Percentiles rank a stretch among this genome's conserved stretches.
Evolutionary conservation across 2,888 invertebrate species (phyloP).

Genomic region (Cataglyphis rosenhaueri): DNA sequence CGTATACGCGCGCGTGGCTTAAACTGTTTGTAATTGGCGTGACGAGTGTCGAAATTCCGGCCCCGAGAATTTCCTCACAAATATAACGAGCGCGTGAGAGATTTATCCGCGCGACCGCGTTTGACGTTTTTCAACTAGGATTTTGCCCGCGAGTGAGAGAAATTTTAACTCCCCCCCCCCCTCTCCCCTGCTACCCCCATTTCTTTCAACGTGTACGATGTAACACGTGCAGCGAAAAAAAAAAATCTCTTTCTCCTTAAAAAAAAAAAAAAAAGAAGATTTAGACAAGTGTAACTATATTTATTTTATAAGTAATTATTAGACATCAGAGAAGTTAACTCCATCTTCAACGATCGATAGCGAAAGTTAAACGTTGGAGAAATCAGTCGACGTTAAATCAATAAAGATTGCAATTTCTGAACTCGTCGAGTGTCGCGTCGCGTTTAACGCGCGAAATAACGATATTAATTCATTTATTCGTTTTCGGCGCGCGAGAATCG

Average conservation of each 20-base stretch:
- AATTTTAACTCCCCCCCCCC: neutral
- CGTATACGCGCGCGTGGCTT: slow-evolving; percentile 43
- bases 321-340: neutral
- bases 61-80: slow-evolving; percentile 43
- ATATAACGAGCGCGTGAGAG: slow-evolving; percentile 32
- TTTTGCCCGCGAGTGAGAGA: slow-evolving; percentile 6
- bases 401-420: slow-evolving; percentile 12
- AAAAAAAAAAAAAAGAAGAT: neutral
- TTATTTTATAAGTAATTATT: neutral
- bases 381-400: neutral
- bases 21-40: slow-evolving; percentile 54
- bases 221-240: slow-evolving; percentile 1
- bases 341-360: neutral
- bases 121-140: slow-evolving; percentile 43
- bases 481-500: neutral
- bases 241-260: neutral
- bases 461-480: slow-evolving; percentile 38
- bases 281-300: neutral
- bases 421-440: neutral
- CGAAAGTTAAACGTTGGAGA: neutral
- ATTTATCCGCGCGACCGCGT: slow-evolving; percentile 47
- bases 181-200: too few species aligned
- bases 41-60: slow-evolving; percentile 52
- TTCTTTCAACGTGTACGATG: slow-evolving; percentile 5
- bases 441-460: slow-evolving; percentile 14